Conservation (phyloP, 2,113 vertebrate species). For the Mixornis gularis region DNA sequence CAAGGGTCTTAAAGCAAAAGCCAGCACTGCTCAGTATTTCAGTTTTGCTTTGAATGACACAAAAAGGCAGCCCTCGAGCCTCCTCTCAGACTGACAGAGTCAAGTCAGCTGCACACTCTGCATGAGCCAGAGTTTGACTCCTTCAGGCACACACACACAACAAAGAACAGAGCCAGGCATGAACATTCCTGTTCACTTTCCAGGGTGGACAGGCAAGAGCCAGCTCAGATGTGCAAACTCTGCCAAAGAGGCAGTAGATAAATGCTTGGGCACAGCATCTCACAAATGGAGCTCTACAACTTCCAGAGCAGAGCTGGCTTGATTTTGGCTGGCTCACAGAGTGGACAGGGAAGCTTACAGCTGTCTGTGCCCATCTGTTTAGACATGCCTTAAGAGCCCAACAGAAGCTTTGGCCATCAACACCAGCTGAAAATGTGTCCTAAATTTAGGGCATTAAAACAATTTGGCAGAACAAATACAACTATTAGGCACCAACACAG, state of each 20-base stretch:
- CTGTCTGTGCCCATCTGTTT: background rate
- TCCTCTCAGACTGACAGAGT: background rate
- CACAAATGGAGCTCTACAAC: background rate
- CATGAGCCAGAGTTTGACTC: background rate
- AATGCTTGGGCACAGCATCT: background rate
- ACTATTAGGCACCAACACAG: background rate
- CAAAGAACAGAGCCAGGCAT: background rate
- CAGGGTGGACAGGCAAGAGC: background rate
- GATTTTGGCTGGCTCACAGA: background rate
- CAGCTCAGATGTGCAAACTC: background rate
- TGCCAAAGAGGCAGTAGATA: background rate
- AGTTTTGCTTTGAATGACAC: background rate
- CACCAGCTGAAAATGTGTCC: background rate
- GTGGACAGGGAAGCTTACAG: background rate
- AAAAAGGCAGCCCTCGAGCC: background rate
- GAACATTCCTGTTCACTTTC: background rate
- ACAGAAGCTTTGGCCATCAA: background rate
- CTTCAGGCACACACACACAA: background rate
- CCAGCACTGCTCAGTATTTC: background rate
- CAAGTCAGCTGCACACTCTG: accelerated
- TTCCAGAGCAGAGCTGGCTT: background rate
- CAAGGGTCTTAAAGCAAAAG: background rate
- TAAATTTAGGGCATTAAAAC: conserved; percentile 19
- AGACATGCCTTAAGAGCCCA: background rate
- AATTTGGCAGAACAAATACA: conserved; percentile 16